Conservation (phyloP, 2,113 vertebrate species). For the Mobula birostris region DNA sequence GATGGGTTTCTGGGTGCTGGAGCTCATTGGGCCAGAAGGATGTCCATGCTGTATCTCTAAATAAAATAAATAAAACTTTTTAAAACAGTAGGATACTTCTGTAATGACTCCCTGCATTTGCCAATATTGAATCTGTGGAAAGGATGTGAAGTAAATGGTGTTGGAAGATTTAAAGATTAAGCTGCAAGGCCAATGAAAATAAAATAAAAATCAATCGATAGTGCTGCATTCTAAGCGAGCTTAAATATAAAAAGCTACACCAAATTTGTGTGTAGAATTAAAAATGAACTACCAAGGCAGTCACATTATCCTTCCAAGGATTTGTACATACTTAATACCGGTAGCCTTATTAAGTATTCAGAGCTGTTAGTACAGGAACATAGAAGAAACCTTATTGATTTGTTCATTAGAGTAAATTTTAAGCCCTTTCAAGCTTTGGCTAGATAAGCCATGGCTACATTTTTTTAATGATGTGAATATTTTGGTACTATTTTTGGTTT, state of each 20-base stretch:
- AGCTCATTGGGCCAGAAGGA: no score
- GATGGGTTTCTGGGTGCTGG: no score
- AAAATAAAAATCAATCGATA: conserved; percentile 21
- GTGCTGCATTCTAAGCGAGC: not conserved
- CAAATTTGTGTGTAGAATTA: not conserved
- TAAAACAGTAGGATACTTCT: not conserved
- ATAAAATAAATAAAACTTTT: not conserved
- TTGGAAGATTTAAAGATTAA: conserved; percentile 21
- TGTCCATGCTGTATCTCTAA: no score
- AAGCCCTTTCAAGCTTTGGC: not conserved
- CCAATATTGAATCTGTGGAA: not conserved
- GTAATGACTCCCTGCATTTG: conserved; percentile 3
- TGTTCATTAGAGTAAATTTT: not conserved
- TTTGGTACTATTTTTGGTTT: not conserved
- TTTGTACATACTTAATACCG: not conserved
- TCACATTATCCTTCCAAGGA: not conserved
- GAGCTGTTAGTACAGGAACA: not conserved
- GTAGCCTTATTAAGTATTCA: conserved; percentile 18
- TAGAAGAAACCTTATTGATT: conserved; percentile 14
- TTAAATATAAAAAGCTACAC: conserved; percentile 7
- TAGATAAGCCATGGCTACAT: not conserved
- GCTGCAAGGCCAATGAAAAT: conserved; percentile 12
- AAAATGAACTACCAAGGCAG: not conserved
- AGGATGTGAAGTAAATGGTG: conserved; percentile 14
- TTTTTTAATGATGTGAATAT: not conserved